Conservation (phyloP, 2,797 vertebrate genomes). For the Bufotes viridis region DNA sequence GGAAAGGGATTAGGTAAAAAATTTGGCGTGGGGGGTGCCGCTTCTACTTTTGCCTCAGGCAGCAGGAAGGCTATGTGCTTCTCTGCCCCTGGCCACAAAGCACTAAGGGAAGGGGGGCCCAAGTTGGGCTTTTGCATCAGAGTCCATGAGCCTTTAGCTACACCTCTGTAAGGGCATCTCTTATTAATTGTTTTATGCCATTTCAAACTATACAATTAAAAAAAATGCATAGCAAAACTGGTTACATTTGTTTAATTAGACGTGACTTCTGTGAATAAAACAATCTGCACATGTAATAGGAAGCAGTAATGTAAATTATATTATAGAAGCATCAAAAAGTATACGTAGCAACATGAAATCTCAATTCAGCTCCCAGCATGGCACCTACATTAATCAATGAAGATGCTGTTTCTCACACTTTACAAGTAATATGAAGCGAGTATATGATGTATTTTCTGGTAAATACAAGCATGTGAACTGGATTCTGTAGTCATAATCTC, state of each 20-base stretch:
- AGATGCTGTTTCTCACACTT: neutral
- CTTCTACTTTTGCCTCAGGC: no score
- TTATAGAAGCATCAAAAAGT: neutral
- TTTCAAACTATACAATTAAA: neutral
- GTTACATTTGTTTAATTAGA: neutral
- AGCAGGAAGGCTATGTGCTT: no score
- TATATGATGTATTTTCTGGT: neutral
- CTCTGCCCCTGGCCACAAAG: no score
- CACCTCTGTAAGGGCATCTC: no score
- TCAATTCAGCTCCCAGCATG: slow-evolving; percentile 1
- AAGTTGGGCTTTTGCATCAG: no score
- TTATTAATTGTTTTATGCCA: no score
- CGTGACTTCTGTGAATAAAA: neutral
- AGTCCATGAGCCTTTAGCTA: no score
- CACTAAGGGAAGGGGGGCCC: no score
- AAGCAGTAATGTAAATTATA: neutral
- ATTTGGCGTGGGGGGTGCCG: no score
- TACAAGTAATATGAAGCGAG: neutral
- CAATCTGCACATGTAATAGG: neutral
- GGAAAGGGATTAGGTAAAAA: no score
- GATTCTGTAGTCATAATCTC: neutral
- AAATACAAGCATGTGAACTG: neutral
- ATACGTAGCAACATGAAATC: neutral
- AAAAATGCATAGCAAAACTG: neutral
- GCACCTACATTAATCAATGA: slow-evolving; percentile 2